These are phyloP conservation scores for Drosophila birchii DNA, from an alignment of 2,888 invertebrate species.

Conservation along the genomic window DNA sequence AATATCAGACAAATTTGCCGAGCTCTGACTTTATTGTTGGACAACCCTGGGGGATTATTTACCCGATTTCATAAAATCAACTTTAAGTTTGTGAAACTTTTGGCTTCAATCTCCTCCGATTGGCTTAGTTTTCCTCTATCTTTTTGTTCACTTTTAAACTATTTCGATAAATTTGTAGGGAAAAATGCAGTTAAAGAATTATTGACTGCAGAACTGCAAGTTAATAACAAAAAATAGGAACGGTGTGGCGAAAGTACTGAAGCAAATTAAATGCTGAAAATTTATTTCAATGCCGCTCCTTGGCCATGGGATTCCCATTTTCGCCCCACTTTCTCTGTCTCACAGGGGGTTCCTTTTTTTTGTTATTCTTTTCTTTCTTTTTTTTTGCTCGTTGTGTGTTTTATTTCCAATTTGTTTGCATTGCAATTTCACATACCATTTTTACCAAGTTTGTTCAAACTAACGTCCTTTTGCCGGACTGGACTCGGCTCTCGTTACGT, in stretches of 20 bases:
- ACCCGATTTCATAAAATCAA: conserved; percentile 43
- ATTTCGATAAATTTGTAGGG: conserved; percentile 22
- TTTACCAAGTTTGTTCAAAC: conserved; percentile 29
- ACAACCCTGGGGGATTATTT: conserved; percentile 32
- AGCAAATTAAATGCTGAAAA: conserved; percentile 39
- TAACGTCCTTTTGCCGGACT: conserved; percentile 34
- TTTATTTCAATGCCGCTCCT: conserved; percentile 34
- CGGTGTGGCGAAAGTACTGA: conserved; percentile 3
- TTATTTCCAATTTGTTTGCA: conserved; percentile 58
- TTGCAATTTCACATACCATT: conserved; percentile 40
- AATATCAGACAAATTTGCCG: conserved; percentile 32
- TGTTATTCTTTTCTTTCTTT: not conserved
- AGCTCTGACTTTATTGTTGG: conserved; percentile 31
- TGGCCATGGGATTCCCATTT: conserved; percentile 11
- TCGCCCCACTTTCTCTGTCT: conserved; percentile 14
- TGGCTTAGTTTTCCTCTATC: conserved; percentile 26
- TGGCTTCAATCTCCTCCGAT: conserved; percentile 21
- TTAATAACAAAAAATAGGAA: conserved; percentile 10
- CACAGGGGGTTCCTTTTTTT: not conserved
- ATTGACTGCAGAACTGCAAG: conserved; percentile 16
- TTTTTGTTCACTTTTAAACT: conserved; percentile 13
- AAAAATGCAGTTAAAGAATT: conserved; percentile 8
- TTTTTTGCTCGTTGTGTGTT: conserved; percentile 9
- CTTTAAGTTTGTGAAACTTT: conserved; percentile 35
- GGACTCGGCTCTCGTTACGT: conserved; percentile 17